phyloP scores from a whole-genome alignment of 2,888 invertebrate genomes.

The Lycia hirtaria region DNA sequence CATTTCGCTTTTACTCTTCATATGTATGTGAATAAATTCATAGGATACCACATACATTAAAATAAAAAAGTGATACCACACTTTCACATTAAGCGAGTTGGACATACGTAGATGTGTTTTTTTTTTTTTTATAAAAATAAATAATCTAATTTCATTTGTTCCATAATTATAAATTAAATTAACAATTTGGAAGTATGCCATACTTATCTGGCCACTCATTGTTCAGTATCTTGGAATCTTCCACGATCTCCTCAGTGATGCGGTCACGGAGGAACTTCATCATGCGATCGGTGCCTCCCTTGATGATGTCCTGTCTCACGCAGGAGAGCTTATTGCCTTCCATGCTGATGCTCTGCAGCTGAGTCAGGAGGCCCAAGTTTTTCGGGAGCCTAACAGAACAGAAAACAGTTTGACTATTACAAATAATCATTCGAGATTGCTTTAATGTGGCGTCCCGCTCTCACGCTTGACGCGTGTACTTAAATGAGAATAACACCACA shows the following conservation, averaged over 20 bases:
- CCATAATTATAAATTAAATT: neutral
- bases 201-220: slow-evolving; percentile 85
- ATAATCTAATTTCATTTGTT: neutral
- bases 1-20: too few relatives aligned
- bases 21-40: too few relatives aligned
- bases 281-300: slow-evolving; percentile 93
- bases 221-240: slow-evolving; percentile 61
- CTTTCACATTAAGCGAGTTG: too few relatives aligned
- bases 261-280: slow-evolving; percentile 91
- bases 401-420: too few relatives aligned
- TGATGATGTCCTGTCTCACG: slow-evolving; percentile 92
- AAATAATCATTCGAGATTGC: too few relatives aligned
- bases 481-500: too few relatives aligned
- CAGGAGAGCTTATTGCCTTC: slow-evolving; percentile 94
- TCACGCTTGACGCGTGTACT: too few relatives aligned
- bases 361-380: slow-evolving; percentile 86
- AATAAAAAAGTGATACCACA: too few relatives aligned
- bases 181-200: slow-evolving; percentile 37
- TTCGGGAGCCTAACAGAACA: slow-evolving; percentile 66
- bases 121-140: too few relatives aligned
- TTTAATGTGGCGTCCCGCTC: too few relatives aligned
- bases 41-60: too few relatives aligned
- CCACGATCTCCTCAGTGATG: slow-evolving; percentile 74
- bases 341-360: slow-evolving; percentile 92
- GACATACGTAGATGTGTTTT: too few relatives aligned